A percentile compares a stretch with the other conserved stretches of the same genome.
phyloP scores from a whole-genome alignment of 2,888 invertebrate species.

The Brachynemurus nebulosus region DNA sequence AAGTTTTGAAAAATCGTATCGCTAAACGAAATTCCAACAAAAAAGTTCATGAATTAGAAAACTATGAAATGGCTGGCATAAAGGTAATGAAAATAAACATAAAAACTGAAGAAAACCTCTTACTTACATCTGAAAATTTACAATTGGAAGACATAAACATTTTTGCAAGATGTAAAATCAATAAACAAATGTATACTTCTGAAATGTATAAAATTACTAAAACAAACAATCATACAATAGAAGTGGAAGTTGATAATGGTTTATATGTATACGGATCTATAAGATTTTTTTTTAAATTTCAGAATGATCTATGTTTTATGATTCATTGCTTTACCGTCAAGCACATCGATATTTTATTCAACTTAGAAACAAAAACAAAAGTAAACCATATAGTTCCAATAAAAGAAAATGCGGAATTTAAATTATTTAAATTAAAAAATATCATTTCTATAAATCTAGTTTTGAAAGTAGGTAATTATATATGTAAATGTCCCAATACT shows the following conservation, averaged over 20 bases:
- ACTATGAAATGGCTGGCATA: conserved; percentile 3
- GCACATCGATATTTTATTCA: not conserved
- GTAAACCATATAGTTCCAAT: not conserved
- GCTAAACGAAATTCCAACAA: conserved; percentile 4
- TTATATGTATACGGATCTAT: not conserved
- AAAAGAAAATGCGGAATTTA: not conserved
- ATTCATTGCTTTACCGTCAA: not conserved
- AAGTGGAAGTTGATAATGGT: conserved; percentile 1
- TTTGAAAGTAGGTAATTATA: not conserved
- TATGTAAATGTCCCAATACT: not conserved
- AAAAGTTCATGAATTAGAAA: not conserved
- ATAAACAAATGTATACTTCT: conserved; percentile 13
- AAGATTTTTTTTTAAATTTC: not conserved
- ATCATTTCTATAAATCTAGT: not conserved
- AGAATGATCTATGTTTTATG: not conserved
- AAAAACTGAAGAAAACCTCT: not conserved
- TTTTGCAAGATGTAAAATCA: conserved; percentile 12
- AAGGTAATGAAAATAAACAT: no score
- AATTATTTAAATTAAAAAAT: not conserved
- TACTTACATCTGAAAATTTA: not conserved
- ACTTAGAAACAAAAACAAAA: not conserved
- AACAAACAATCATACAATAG: conserved; percentile 12
- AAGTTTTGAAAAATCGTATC: conserved; percentile 11
- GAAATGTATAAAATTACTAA: conserved; percentile 12
- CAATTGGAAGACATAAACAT: conserved; percentile 6